These are phyloP conservation scores for Cheiracanthium punctorium DNA, from an alignment of 2,888 invertebrate genomes.

Conservation along the genomic window DNA sequence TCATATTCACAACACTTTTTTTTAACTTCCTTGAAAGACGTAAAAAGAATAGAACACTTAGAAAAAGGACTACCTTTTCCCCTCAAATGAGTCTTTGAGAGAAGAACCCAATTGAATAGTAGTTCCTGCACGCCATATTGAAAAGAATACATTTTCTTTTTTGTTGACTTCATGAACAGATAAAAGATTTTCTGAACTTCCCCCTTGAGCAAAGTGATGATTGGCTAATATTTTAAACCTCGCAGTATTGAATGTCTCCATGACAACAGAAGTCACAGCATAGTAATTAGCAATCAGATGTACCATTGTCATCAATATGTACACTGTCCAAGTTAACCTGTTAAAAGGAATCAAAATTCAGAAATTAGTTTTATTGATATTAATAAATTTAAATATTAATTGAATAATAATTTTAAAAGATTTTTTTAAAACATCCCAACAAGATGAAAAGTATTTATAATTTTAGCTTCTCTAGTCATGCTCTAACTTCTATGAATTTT, in stretches of 20 bases:
- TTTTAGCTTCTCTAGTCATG: too few relatives aligned
- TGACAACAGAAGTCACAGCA: conserved; percentile 87
- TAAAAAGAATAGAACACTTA: too few relatives aligned
- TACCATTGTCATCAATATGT: conserved; percentile 83
- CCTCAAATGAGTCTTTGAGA: conserved; percentile 27
- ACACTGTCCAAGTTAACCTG: conserved; percentile 85
- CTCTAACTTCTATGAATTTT: too few relatives aligned
- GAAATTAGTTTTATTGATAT: too few relatives aligned
- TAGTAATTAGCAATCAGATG: conserved; percentile 92
- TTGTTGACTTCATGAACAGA: conserved; percentile 83
- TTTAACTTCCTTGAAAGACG: too few relatives aligned
- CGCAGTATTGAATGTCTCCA: conserved; percentile 88
- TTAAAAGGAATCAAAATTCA: conserved; percentile 67
- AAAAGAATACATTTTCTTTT: conserved; percentile 81
- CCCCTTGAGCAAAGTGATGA: conserved; percentile 79
- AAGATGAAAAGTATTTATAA: too few relatives aligned
- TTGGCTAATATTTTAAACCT: conserved; percentile 84
- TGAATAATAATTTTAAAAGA: too few relatives aligned
- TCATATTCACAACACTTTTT: too few relatives aligned
- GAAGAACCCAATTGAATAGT: conserved; percentile 51
- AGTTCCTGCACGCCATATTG: background rate
- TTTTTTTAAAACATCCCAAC: too few relatives aligned
- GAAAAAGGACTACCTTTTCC: conserved; percentile 34
- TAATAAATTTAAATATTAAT: too few relatives aligned
- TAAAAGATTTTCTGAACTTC: conserved; percentile 79